Conservation (phyloP, 1,140 invertebrate species). For the Drosophila ficusphila region DNA sequence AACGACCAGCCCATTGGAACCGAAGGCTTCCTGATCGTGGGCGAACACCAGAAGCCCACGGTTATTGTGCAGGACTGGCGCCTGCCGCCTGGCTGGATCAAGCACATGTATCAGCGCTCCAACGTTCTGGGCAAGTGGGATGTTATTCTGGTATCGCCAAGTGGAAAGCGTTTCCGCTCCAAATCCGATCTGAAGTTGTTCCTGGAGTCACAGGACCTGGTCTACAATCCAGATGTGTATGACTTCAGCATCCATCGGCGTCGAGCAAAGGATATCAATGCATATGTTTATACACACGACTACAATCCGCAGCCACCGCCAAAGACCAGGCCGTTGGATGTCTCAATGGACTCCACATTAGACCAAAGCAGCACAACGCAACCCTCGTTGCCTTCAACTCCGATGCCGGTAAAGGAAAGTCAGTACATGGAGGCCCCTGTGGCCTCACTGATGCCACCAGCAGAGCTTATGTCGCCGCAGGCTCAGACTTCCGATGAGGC, state of each 20-base stretch:
- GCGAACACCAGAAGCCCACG: conserved; percentile 85
- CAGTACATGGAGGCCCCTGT: conserved; percentile 78
- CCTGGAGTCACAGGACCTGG: conserved; percentile 85
- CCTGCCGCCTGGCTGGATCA: conserved; percentile 90
- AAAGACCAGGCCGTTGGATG: conserved; percentile 57
- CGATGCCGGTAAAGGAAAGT: conserved; percentile 43
- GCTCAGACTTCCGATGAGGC: conserved; percentile 15
- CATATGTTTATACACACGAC: conserved; percentile 84
- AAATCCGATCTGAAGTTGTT: conserved; percentile 87
- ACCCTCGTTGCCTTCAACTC: conserved; percentile 25
- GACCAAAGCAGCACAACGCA: conserved; percentile 41
- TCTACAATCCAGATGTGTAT: conserved; percentile 86
- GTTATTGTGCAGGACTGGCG: conserved; percentile 89
- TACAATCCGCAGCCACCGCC: conserved; percentile 71
- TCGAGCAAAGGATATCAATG: conserved; percentile 85
- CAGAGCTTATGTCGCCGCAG: conserved; percentile 71
- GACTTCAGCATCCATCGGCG: conserved; percentile 87
- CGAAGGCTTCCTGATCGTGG: conserved; percentile 84
- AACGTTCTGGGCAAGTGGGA: conserved; percentile 92
- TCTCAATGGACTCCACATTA: conserved; percentile 41
- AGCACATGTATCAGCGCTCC: conserved; percentile 89
- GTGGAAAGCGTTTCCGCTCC: conserved; percentile 87
- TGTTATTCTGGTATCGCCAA: conserved; percentile 89
- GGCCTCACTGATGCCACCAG: conserved; percentile 68
- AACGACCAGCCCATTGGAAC: conserved; percentile 87